phyloP scores from a whole-genome alignment of 2,888 invertebrate species.

The Oxycera nigricornis region DNA sequence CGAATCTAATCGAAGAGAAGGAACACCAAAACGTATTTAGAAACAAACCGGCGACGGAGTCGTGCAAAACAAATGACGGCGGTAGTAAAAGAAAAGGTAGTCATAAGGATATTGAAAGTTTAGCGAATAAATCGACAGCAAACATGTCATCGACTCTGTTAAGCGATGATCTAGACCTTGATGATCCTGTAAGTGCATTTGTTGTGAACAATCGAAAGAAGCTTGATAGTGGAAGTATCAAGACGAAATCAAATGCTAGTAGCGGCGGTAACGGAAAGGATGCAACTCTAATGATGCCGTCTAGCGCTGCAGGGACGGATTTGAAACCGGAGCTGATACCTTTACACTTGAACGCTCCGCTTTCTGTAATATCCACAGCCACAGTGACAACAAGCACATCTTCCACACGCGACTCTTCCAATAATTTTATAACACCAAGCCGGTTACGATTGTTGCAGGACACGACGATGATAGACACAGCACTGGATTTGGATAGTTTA shows the following conservation, averaged over 20 bases:
- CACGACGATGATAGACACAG: constrained; percentile 90
- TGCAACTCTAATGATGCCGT: no score
- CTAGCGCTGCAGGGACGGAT: not conserved
- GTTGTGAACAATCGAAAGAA: constrained; percentile 51
- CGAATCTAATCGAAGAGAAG: constrained; percentile 59
- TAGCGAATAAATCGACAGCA: constrained; percentile 40
- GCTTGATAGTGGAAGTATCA: constrained; percentile 20
- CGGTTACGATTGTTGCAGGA: constrained; percentile 80
- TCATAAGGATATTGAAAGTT: constrained; percentile 18
- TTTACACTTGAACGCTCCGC: not conserved
- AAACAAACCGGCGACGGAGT: not conserved
- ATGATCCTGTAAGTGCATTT: constrained; percentile 61
- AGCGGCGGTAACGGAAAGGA: not conserved
- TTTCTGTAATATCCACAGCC: not conserved
- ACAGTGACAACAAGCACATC: not conserved
- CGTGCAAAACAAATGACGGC: not conserved
- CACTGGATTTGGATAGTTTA: constrained; percentile 85
- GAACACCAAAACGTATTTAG: constrained; percentile 33
- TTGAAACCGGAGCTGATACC: constrained; percentile 13
- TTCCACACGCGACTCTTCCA: not conserved
- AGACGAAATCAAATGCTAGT: not conserved
- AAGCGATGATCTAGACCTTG: constrained; percentile 61
- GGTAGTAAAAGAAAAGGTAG: constrained; percentile 12
- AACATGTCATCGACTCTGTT: constrained; percentile 58
- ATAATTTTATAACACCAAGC: constrained; percentile 71